A percentile compares a stretch with the other conserved stretches of the same genome.
phyloP scores from a whole-genome alignment of 2,113 vertebrate genomes.

The Chloroceryle aenea region DNA sequence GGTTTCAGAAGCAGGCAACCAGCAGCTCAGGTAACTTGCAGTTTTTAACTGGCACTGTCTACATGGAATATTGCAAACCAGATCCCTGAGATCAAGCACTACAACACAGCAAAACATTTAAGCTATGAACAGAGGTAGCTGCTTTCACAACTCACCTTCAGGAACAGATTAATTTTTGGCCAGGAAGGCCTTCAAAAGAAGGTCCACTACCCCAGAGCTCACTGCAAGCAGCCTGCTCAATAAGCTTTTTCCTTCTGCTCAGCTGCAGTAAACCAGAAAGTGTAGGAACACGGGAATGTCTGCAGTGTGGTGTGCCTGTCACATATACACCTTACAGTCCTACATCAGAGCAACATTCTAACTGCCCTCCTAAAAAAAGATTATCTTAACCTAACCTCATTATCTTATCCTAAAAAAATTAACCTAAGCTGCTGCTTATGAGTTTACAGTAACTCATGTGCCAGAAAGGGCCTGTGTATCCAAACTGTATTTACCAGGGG shows the following conservation, averaged over 20 bases:
- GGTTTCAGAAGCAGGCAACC: not conserved
- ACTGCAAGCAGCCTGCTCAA: not conserved
- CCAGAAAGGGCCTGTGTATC: not conserved
- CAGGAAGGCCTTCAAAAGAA: not conserved
- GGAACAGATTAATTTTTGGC: not conserved
- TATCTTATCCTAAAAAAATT: not conserved
- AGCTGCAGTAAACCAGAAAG: not conserved
- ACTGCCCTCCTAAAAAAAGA: not conserved
- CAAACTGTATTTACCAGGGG: too few relatives aligned
- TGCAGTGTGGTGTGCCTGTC: not conserved
- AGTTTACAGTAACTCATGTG: not conserved
- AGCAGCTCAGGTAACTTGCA: not conserved
- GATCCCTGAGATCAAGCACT: not conserved
- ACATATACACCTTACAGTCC: rapidly evolving
- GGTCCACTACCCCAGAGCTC: not conserved
- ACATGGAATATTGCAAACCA: not conserved
- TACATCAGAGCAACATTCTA: not conserved
- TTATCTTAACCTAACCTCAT: not conserved
- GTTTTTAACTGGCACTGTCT: not conserved
- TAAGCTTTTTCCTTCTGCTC: not conserved
- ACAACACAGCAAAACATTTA: not conserved
- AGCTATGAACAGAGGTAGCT: not conserved
- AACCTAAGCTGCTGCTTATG: not conserved
- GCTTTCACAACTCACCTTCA: not conserved
- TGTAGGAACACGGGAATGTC: rapidly evolving